A percentile compares a stretch with the other conserved stretches of the same genome.
These are phyloP conservation scores for Drosophila triauraria DNA, from an alignment of 1,140 invertebrate species.

Conservation along the genomic window DNA sequence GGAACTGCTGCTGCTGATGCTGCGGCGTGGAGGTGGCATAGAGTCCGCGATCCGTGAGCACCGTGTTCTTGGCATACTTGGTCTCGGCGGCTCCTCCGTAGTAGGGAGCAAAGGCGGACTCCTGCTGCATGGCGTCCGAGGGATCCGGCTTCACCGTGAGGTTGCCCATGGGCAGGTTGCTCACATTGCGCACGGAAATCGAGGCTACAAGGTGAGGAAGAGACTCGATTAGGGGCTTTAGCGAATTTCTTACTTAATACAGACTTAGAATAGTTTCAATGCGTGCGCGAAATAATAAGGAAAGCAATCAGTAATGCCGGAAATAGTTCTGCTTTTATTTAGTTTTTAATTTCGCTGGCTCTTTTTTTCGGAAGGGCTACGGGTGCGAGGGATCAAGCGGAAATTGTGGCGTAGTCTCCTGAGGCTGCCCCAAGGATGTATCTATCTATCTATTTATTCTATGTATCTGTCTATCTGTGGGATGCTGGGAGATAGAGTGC, in stretches of 20 bases:
- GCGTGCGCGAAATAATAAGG: slow-evolving; percentile 74
- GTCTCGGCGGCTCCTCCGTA: slow-evolving; percentile 74
- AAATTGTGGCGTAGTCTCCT: slow-evolving; percentile 3
- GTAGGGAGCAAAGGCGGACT: slow-evolving; percentile 72
- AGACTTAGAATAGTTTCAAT: slow-evolving; percentile 57
- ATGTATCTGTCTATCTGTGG: slow-evolving; percentile 16
- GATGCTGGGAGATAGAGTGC: slow-evolving; percentile 19
- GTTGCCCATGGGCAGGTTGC: slow-evolving; percentile 80
- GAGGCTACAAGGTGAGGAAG: slow-evolving; percentile 67
- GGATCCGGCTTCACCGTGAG: slow-evolving; percentile 83
- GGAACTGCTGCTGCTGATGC: slow-evolving; percentile 57
- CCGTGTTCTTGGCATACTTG: slow-evolving; percentile 81
- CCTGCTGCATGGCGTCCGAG: slow-evolving; percentile 64
- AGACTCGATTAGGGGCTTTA: slow-evolving; percentile 14
- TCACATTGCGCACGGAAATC: slow-evolving; percentile 83
- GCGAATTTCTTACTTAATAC: too few relatives aligned
- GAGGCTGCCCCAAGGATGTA: slow-evolving; percentile 40
- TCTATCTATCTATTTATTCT: slow-evolving; percentile 10
- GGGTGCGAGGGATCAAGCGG: background rate
- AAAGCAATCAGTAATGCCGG: slow-evolving; percentile 49
- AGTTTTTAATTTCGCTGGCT: slow-evolving; percentile 12
- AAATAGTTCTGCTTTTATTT: slow-evolving; percentile 27
- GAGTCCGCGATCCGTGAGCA: slow-evolving; percentile 70
- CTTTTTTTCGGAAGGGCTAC: slow-evolving; percentile 5
- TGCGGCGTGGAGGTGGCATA: slow-evolving; percentile 71